Evolutionary conservation across 2,113 vertebrate genomes (phyloP).

Genomic region (Oryzias melastigma): DNA sequence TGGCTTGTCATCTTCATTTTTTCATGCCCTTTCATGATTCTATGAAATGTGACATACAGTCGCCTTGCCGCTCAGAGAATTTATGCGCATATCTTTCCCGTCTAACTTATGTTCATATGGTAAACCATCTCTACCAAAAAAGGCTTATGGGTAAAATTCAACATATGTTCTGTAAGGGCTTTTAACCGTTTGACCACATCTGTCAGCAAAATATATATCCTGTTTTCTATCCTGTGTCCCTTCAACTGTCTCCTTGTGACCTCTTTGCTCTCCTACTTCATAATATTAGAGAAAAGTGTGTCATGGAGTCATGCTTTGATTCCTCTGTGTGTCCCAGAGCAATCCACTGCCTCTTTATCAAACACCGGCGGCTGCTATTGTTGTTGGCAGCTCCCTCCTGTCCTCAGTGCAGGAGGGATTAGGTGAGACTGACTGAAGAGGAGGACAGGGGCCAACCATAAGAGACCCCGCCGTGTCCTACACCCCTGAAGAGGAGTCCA

Average conservation of each 20-base stretch:
- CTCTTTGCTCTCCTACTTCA: conserved; percentile 18
- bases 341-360: conserved; percentile 63
- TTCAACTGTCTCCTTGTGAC: conserved; percentile 29
- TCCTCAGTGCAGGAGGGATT: conserved; percentile 55
- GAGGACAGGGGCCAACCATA: conserved; percentile 19
- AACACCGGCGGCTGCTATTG: conserved; percentile 62
- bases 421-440: conserved; percentile 58
- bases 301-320: conserved; percentile 27
- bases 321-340: conserved; percentile 40
- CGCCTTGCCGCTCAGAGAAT: too few species aligned
- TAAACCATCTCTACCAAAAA: too few species aligned
- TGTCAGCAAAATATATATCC: conserved; percentile 15
- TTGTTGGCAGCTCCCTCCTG: conserved; percentile 63
- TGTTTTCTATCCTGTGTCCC: too few species aligned
- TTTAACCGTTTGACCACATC: background rate
- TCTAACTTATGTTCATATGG: too few species aligned
- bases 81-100: too few species aligned
- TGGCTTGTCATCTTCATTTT: too few species aligned
- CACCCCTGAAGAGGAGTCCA: conserved; percentile 15
- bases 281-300: conserved; percentile 29
- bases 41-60: too few species aligned
- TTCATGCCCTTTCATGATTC: too few species aligned
- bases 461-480: conserved; percentile 37
- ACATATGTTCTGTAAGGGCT: background rate
- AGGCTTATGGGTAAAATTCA: background rate